These are phyloP conservation scores for Pyrgilauda ruficollis DNA, from an alignment of 2,113 vertebrate species.

Conservation along the genomic window DNA sequence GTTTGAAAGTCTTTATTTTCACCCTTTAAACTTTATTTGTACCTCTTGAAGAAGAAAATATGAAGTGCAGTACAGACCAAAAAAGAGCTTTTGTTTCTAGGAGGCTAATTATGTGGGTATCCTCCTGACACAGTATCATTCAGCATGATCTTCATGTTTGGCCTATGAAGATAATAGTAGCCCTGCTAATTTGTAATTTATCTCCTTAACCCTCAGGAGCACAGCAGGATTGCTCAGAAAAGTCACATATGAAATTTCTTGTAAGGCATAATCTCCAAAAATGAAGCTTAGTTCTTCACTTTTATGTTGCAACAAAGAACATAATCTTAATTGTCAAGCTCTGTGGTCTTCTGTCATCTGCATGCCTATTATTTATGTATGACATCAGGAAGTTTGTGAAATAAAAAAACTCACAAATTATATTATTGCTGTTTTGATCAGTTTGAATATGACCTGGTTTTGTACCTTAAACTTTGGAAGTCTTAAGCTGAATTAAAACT, in stretches of 20 bases:
- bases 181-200: background rate
- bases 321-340: background rate
- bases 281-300: background rate
- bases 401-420: background rate
- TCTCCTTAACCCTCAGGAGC: background rate
- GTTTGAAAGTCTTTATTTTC: background rate
- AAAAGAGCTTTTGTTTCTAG: background rate
- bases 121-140: background rate
- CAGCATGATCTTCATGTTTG: background rate
- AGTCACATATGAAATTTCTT: background rate
- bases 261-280: background rate
- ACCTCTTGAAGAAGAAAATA: background rate
- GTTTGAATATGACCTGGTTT: background rate
- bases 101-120: background rate
- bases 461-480: background rate
- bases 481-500: background rate
- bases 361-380: background rate
- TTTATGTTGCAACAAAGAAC: rapidly evolving
- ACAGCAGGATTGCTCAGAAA: background rate
- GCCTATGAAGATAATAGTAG: background rate
- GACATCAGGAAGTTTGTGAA: background rate
- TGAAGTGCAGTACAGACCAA: background rate
- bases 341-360: background rate
- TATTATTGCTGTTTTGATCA: background rate
- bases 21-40: background rate